Evolutionary conservation across 2,113 vertebrate genomes (phyloP).

Genomic region (Australoheros scitulus): DNA sequence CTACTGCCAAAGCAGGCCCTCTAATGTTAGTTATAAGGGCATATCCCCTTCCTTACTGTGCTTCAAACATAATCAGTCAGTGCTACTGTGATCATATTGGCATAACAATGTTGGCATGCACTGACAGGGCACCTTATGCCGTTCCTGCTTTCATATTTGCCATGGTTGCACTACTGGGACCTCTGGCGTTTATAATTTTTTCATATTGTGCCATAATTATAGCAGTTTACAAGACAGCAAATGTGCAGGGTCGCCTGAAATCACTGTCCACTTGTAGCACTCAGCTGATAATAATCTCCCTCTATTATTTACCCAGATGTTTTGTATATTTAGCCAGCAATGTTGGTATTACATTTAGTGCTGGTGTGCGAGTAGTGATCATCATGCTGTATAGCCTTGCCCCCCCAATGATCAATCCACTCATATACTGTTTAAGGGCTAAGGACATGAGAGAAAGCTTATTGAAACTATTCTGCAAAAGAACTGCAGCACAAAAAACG

Average conservation of each 20-base stretch:
- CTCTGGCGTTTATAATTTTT: conserved; percentile 69
- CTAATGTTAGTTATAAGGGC: conserved; percentile 40
- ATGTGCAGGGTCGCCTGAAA: conserved; percentile 49
- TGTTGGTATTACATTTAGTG: conserved; percentile 50
- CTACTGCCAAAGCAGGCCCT: background rate
- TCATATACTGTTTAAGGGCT: conserved; percentile 71
- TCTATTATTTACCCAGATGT: conserved; percentile 71
- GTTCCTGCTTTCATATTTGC: conserved; percentile 49
- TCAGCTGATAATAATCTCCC: conserved; percentile 70
- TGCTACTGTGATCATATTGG: conserved; percentile 74
- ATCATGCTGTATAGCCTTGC: conserved; percentile 69
- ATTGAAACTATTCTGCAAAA: conserved; percentile 20
- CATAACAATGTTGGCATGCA: conserved; percentile 66
- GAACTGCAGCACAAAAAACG: background rate
- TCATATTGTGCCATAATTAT: conserved; percentile 69
- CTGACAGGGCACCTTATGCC: conserved; percentile 41
- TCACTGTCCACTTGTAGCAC: conserved; percentile 73
- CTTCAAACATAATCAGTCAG: conserved; percentile 63
- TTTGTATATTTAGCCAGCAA: conserved; percentile 66
- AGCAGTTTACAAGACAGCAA: conserved; percentile 48
- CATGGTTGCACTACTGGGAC: conserved; percentile 52
- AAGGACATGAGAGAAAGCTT: conserved; percentile 70
- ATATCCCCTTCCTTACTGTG: conserved; percentile 72
- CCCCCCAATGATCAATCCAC: conserved; percentile 72
- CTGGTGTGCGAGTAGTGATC: conserved; percentile 52